These are phyloP conservation scores for Apolygus lucorum DNA, from an alignment of 1,140 invertebrate genomes.

Conservation along the genomic window DNA sequence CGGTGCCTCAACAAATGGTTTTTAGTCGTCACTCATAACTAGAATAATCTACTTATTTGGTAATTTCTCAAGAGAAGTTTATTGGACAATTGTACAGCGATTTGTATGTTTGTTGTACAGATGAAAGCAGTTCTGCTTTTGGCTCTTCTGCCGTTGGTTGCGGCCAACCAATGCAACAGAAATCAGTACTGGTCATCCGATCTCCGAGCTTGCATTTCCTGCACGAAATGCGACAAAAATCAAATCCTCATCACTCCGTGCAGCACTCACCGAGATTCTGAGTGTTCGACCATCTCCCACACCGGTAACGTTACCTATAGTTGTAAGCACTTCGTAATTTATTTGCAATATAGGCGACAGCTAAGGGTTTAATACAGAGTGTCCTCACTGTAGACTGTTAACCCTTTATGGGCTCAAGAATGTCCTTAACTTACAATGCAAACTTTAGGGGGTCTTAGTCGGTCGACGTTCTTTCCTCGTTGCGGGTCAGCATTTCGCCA, in stretches of 20 bases:
- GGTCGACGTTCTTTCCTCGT: no score
- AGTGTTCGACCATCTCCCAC: constrained; percentile 51
- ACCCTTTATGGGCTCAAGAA: no score
- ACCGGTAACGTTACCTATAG: no score
- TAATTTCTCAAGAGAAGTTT: not conserved
- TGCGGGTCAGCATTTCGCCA: no score
- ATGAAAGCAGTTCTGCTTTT: constrained; percentile 12
- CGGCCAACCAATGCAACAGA: not conserved
- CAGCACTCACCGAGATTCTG: constrained; percentile 51
- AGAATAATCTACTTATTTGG: not conserved
- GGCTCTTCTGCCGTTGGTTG: not conserved
- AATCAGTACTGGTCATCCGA: constrained; percentile 49
- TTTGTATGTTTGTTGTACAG: not conserved
- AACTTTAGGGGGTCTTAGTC: no score
- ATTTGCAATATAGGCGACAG: no score
- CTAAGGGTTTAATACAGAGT: no score
- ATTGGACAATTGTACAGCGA: no score
- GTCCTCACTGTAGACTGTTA: no score
- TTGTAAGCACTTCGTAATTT: no score
- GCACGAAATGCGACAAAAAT: constrained; percentile 47
- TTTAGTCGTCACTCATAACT: not conserved
- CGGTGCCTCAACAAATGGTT: not conserved
- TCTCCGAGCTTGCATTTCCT: constrained; percentile 47
- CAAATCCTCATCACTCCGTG: constrained; percentile 52
- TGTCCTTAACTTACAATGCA: no score